A percentile compares a stretch with the other conserved stretches of the same genome.
Conservation (phyloP, 2,888 invertebrate genomes). For the Lithodes maja region DNA sequence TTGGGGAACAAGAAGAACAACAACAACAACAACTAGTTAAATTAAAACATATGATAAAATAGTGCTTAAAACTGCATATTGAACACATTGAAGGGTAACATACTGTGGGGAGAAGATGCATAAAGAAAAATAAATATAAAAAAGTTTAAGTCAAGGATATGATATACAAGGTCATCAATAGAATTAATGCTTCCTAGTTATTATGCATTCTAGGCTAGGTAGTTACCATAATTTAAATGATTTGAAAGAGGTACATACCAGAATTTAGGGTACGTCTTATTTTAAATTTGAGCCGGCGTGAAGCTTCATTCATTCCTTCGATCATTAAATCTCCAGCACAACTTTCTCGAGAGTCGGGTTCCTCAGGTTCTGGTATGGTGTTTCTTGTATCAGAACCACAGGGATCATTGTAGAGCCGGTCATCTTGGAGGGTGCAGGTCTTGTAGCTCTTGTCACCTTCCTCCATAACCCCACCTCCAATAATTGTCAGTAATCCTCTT, state of each 20-base stretch:
- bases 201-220: too few relatives aligned
- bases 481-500: slow-evolving; percentile 33
- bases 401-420: slow-evolving; percentile 15
- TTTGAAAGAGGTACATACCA: slow-evolving; percentile 12
- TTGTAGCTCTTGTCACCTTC: slow-evolving; percentile 29
- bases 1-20: too few relatives aligned
- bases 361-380: neutral
- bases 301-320: neutral
- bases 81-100: too few relatives aligned
- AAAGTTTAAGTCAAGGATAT: too few relatives aligned
- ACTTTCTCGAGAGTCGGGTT: neutral
- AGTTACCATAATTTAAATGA: too few relatives aligned
- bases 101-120: too few relatives aligned
- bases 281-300: slow-evolving; percentile 55
- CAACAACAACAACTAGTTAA: too few relatives aligned
- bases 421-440: neutral
- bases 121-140: too few relatives aligned
- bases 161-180: too few relatives aligned
- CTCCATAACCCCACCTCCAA: slow-evolving; percentile 28
- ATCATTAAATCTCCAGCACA: neutral
- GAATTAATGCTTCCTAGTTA: too few relatives aligned
- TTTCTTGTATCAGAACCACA: slow-evolving; percentile 24
- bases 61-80: too few relatives aligned
- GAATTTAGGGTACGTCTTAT: slow-evolving; percentile 21
- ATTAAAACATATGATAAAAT: too few relatives aligned